These are phyloP conservation scores for Ectemnius lituratus DNA, from an alignment of 2,888 invertebrate genomes.

Conservation along the genomic window DNA sequence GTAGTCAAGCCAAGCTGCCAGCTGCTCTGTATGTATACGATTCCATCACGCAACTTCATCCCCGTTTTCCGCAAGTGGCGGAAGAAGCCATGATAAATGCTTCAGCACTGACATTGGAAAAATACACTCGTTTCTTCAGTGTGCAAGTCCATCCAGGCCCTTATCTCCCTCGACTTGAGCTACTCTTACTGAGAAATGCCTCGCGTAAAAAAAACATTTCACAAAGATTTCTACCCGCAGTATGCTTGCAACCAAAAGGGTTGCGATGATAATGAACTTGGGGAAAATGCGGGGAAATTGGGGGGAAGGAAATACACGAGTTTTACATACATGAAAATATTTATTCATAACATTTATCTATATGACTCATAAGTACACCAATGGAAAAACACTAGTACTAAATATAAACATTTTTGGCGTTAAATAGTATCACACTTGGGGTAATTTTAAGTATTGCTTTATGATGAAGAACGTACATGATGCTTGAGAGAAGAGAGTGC, in stretches of 20 bases:
- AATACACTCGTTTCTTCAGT: constrained; percentile 45
- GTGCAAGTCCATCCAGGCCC: constrained; percentile 29
- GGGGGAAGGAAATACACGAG: no score
- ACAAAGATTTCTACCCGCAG: no score
- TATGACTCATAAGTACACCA: no score
- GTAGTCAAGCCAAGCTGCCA: constrained; percentile 5
- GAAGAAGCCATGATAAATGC: constrained; percentile 48
- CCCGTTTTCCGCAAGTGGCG: constrained; percentile 28
- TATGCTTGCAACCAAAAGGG: no score
- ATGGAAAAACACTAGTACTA: no score
- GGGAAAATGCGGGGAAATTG: no score
- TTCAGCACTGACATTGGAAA: constrained; percentile 47
- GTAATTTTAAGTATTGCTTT: no score
- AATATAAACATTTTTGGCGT: no score
- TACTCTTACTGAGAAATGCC: constrained; percentile 40
- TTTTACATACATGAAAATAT: no score
- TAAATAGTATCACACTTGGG: no score
- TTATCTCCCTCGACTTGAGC: constrained; percentile 41
- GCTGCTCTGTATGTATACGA: constrained; percentile 21
- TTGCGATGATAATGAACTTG: no score
- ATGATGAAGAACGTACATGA: neutral
- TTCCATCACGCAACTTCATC: constrained; percentile 17
- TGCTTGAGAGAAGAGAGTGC: neutral
- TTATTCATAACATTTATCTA: no score
- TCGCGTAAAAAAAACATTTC: neutral